A percentile compares a stretch with the other conserved stretches of the same genome.
phyloP scores from a whole-genome alignment of 2,797 vertebrate species.

The Tenualosa ilisha region DNA sequence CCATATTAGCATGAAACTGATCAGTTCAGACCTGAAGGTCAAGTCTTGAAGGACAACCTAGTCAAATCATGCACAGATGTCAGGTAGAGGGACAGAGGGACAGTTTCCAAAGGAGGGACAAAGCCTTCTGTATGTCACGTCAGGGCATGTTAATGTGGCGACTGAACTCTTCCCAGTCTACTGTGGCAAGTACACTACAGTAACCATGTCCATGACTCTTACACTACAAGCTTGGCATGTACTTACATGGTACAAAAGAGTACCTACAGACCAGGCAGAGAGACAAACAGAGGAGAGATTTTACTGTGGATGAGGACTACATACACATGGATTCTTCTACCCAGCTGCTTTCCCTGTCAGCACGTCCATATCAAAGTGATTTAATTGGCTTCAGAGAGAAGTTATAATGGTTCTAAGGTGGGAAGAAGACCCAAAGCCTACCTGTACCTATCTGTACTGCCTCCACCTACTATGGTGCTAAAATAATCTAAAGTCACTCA shows the following conservation, averaged over 20 bases:
- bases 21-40: not conserved
- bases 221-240: conserved; percentile 45
- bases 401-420: not conserved
- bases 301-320: conserved; percentile 52
- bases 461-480: no score
- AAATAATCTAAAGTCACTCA: no score
- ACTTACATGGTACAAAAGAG: conserved; percentile 82
- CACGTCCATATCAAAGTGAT: not conserved
- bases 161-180: not conserved
- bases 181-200: not conserved
- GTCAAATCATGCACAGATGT: not conserved
- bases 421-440: not conserved
- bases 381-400: not conserved
- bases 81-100: not conserved
- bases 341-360: not conserved
- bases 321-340: not conserved
- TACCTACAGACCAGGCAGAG: conserved; percentile 70
- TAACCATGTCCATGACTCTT: conserved; percentile 12
- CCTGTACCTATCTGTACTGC: not conserved
- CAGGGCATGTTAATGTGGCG: conserved; percentile 4
- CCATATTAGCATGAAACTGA: not conserved
- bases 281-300: conserved; percentile 65
- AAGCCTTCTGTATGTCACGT: not conserved
- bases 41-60: not conserved
- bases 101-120: not conserved